Base-by-base conservation (phyloP, 2,113 vertebrate species). In the Lamprologus sp. region DNA sequence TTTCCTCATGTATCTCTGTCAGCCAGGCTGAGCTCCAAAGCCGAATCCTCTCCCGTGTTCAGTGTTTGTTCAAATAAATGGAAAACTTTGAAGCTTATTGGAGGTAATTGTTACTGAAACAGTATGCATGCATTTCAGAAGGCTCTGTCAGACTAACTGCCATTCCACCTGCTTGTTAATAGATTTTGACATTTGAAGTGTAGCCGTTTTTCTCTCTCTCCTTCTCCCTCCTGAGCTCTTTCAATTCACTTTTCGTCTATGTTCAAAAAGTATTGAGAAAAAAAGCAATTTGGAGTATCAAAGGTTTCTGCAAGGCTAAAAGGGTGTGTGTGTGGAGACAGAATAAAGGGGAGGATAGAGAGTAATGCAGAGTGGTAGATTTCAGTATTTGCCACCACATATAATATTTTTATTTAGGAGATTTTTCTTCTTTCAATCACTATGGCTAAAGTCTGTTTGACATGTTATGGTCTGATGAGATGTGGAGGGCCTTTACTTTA, bases 81-180 rank as follows among this genome's bases (percentile, higher is more conserved):
- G 35, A 55, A 73, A 42, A 80, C 89, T 81, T 68, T 88, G 55
- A 86, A 83, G 83, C 83, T 86, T 88, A 82, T 75, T 82, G 65
- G 70, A 58, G 47, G 45, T 87, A 85, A 91, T 82, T 89, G 28
- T 58, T 31, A 75, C 56, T 86, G 83, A 85, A 82, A 89, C 45
- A 5, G 26, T 21, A 7, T 75, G 79, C 79, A 49, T 23, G 51
- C 17, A 63, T 90, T 87, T 68, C 5, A 90, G 65, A 90, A 63
- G 63, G 35, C 51, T 33, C 53, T 51, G 63, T 81, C 54, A 73
- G 79, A 31, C 79, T 17, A 42, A 13, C 40, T 83, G 82, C 68
- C 40, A 37, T 86, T 87, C 42, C 85, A 91, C 81, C 85, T 91
- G 88, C 86, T 79, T 73, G 75, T 73, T 92, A 60, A 87, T 89